Conservation (phyloP, 2,888 invertebrate species). For the Biston stratarius region DNA sequence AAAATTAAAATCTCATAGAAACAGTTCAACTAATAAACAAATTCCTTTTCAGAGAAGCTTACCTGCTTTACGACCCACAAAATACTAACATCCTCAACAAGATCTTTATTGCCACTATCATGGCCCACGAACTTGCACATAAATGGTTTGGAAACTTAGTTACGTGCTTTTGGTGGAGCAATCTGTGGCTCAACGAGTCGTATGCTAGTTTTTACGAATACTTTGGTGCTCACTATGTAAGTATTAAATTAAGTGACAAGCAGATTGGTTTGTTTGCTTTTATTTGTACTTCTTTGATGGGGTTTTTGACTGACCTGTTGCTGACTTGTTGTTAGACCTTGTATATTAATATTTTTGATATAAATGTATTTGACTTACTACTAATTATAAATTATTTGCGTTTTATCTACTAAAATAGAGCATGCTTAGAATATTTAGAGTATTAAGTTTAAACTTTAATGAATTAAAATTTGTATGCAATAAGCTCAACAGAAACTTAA, state of each 20-base stretch:
- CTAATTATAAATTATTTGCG: too few relatives aligned
- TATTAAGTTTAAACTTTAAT: too few relatives aligned
- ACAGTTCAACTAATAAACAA: background rate
- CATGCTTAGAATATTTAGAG: too few relatives aligned
- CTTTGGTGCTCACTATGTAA: slow-evolving; percentile 85
- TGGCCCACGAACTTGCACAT: slow-evolving; percentile 93
- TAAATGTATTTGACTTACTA: too few relatives aligned
- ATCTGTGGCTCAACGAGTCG: slow-evolving; percentile 90
- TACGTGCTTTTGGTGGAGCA: slow-evolving; percentile 92
- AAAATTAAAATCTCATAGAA: too few relatives aligned
- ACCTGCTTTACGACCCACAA: slow-evolving; percentile 74
- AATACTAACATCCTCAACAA: slow-evolving; percentile 77
- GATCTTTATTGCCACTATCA: slow-evolving; percentile 85
- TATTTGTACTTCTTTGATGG: background rate
- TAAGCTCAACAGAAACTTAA: too few relatives aligned
- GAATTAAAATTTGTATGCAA: too few relatives aligned
- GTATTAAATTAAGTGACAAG: slow-evolving; percentile 29
- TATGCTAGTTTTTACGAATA: slow-evolving; percentile 92
- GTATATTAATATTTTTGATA: too few relatives aligned
- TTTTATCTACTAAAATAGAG: too few relatives aligned
- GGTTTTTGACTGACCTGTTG: background rate
- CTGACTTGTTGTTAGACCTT: too few relatives aligned
- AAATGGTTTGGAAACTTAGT: slow-evolving; percentile 94
- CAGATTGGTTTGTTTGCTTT: background rate
- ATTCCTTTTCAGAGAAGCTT: slow-evolving; percentile 70